Conservation (phyloP, 2,113 vertebrate species). For the Nothoprocta pentlandii region DNA sequence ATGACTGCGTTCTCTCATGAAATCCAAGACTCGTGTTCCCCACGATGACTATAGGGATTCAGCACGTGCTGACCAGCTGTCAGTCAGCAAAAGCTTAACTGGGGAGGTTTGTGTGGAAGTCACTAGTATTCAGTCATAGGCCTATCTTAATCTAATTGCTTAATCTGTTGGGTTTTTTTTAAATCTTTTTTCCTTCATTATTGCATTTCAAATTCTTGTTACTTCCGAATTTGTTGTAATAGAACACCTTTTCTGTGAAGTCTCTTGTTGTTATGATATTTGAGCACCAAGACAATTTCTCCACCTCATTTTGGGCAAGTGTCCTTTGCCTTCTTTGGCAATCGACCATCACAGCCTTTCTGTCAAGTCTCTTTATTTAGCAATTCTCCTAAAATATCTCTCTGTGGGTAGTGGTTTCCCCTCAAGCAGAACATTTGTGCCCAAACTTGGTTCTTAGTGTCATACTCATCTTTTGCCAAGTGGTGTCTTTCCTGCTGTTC, state of each 20-base stretch:
- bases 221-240: background rate
- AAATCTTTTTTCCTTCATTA: background rate
- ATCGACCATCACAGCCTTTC: background rate
- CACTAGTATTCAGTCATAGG: background rate
- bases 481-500: background rate
- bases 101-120: background rate
- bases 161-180: background rate
- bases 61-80: background rate
- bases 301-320: background rate
- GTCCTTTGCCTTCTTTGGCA: background rate
- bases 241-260: background rate
- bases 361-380: background rate
- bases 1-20: background rate
- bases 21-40: background rate
- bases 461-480: background rate
- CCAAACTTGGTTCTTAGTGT: background rate
- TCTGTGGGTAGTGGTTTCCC: background rate
- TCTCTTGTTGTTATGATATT: background rate
- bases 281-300: background rate
- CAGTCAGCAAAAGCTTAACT: background rate
- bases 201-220: background rate
- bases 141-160: background rate
- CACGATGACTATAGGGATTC: too few relatives aligned
- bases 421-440: background rate
- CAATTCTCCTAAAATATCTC: background rate